Evolutionary conservation across 1,140 invertebrate genomes (phyloP).

Genomic region (Scylla paramamosain): DNA sequence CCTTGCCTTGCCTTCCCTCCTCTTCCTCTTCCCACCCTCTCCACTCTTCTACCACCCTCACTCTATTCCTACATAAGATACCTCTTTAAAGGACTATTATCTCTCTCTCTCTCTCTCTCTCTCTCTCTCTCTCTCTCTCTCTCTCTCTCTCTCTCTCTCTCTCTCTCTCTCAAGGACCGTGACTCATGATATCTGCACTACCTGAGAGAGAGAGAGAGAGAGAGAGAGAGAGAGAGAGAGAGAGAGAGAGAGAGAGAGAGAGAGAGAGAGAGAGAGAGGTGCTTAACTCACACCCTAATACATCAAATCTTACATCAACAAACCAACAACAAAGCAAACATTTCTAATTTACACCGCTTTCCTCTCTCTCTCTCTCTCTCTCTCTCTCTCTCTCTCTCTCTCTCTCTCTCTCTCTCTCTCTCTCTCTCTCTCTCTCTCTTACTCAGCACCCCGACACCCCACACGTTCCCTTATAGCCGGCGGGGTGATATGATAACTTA

Average conservation of each 20-base stretch:
- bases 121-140: background rate
- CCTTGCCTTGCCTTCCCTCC: background rate
- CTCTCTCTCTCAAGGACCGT: background rate
- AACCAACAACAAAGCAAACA: background rate
- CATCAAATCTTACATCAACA: no score
- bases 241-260: conserved; percentile 43
- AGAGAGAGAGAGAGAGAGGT: conserved; percentile 39
- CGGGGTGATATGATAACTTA: background rate
- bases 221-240: conserved; percentile 13
- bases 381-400: background rate
- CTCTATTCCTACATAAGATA: background rate
- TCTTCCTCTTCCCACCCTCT: background rate
- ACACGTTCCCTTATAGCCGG: background rate
- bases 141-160: conserved; percentile 1
- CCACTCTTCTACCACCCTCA: background rate
- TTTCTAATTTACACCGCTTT: background rate
- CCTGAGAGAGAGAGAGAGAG: background rate
- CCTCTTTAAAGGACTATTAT: background rate
- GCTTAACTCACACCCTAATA: no score
- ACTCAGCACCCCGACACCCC: background rate
- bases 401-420: conserved; percentile 31
- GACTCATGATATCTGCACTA: no score
- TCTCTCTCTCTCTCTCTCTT: conserved; percentile 21
- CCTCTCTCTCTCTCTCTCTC: background rate
- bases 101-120: conserved; percentile 14